These are phyloP conservation scores for Rhagoletis zephyria DNA, from an alignment of 1,140 invertebrate species.

Conservation along the genomic window DNA sequence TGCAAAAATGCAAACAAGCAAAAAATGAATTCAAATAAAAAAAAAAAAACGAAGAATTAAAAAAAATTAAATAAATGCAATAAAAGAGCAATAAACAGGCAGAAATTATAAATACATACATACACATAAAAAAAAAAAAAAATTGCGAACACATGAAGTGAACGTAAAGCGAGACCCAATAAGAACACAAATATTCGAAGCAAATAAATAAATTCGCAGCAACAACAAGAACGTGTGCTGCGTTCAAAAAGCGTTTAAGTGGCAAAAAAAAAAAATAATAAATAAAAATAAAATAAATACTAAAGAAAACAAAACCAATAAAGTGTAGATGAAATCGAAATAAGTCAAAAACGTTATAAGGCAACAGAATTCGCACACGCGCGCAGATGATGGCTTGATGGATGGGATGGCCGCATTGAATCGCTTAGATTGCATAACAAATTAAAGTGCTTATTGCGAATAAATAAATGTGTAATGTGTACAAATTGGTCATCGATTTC, in stretches of 20 bases:
- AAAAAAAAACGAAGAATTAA: not conserved
- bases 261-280: not conserved
- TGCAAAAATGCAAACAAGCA: slow-evolving; percentile 5
- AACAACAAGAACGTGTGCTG: not conserved
- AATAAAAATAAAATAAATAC: not conserved
- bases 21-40: slow-evolving; percentile 22
- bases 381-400: slow-evolving; percentile 5
- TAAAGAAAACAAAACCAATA: not conserved
- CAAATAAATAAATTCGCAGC: slow-evolving; percentile 17
- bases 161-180: not conserved
- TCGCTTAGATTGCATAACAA: slow-evolving; percentile 43
- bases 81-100: slow-evolving; percentile 2
- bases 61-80: not conserved
- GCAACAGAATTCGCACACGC: not conserved
- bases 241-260: slow-evolving; percentile 1
- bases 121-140: not conserved
- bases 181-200: not conserved
- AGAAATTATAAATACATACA: not conserved
- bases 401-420: slow-evolving; percentile 10
- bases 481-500: slow-evolving; percentile 6
- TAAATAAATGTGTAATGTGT: slow-evolving; percentile 44
- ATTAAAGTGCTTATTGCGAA: slow-evolving; percentile 34
- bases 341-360: not conserved
- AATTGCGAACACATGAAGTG: slow-evolving; percentile 3
- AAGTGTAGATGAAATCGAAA: not conserved